Conservation (phyloP, 2,113 vertebrate species). For the Rhinoptilus africanus region DNA sequence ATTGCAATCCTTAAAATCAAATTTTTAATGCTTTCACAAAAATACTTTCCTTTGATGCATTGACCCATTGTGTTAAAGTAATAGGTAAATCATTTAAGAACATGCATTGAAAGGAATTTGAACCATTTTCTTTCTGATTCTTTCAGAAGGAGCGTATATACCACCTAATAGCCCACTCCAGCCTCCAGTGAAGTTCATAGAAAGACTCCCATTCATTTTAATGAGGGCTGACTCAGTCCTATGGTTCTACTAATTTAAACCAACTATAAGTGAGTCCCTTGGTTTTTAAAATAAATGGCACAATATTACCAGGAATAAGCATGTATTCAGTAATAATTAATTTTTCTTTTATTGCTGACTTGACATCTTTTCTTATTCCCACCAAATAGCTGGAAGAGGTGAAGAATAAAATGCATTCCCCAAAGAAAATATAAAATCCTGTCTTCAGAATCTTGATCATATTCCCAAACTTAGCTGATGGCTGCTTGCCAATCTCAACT, state of each 20-base stretch:
- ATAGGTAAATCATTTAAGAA: constrained; percentile 1
- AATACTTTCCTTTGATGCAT: not conserved
- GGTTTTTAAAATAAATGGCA: not conserved
- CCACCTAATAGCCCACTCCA: not conserved
- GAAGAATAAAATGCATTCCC: not conserved
- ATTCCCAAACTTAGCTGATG: not conserved
- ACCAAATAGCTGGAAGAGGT: not conserved
- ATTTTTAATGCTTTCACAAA: not conserved
- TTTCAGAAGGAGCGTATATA: not conserved
- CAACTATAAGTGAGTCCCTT: not conserved
- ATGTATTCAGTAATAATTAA: not conserved
- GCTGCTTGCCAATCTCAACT: not conserved
- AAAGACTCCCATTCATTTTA: not conserved
- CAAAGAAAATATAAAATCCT: not conserved
- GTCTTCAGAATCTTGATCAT: not conserved
- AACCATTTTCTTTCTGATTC: not conserved
- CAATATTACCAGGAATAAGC: not conserved
- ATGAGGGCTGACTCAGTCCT: not conserved
- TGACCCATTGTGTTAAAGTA: not conserved
- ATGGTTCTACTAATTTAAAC: constrained; percentile 5
- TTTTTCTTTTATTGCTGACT: constrained; percentile 4
- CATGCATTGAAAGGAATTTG: not conserved
- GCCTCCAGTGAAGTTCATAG: not conserved
- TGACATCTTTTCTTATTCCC: not conserved
- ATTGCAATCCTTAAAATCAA: not conserved